Conservation (phyloP, 2,113 vertebrate species). For the Coregonus clupeaformis region DNA sequence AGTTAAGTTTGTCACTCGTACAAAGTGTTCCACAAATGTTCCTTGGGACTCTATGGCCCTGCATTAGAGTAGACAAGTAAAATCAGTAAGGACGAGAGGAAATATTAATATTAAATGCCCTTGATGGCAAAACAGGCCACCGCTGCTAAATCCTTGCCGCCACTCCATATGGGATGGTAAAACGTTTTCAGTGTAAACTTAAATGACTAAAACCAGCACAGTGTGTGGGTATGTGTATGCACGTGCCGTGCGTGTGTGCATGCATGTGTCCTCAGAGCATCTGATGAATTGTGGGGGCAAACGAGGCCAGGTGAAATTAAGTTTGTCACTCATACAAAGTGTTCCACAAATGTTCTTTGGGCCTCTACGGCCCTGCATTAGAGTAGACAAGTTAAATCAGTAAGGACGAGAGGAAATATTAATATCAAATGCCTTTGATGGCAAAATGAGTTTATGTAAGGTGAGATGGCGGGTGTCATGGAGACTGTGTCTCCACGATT, state of each 20-base stretch:
- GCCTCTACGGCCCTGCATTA: background rate
- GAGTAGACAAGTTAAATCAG: background rate
- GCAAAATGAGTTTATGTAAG: slow-evolving; percentile 40
- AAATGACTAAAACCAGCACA: no score
- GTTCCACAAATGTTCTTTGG: background rate
- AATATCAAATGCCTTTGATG: slow-evolving; percentile 14
- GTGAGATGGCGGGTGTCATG: slow-evolving; percentile 44
- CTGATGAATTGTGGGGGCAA: no score
- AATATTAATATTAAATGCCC: slow-evolving; percentile 16
- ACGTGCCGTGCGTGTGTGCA: no score
- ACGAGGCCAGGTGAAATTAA: no score
- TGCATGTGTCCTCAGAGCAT: background rate
- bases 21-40: background rate
- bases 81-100: slow-evolving; percentile 17
- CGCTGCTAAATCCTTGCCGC: no score
- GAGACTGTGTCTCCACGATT: background rate
- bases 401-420: slow-evolving; percentile 27
- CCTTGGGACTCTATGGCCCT: background rate
- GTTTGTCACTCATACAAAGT: no score
- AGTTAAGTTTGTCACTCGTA: no score
- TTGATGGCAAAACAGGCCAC: no score
- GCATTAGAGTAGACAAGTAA: background rate
- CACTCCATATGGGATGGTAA: no score
- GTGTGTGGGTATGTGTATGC: no score
- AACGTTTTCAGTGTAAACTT: no score